These are phyloP conservation scores for Gymnodraco acuticeps DNA, from an alignment of 2,797 vertebrate genomes.

Conservation along the genomic window DNA sequence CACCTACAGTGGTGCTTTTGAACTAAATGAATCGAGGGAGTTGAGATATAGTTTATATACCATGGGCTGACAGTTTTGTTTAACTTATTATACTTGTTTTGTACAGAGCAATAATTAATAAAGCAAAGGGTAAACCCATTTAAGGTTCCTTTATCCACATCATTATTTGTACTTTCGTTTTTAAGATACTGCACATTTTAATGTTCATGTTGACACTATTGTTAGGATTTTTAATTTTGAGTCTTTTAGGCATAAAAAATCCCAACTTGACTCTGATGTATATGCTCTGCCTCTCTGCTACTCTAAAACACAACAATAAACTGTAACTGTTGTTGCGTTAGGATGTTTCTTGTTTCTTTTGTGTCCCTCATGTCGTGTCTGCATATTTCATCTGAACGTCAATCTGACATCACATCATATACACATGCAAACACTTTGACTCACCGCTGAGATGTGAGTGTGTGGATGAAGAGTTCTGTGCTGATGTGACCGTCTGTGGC, in stretches of 20 bases:
- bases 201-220: background rate
- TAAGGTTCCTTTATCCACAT: background rate
- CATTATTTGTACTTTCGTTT: background rate
- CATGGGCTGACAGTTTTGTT: background rate
- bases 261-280: background rate
- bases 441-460: slow-evolving; percentile 62
- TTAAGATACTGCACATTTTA: background rate
- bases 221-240: background rate
- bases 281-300: background rate
- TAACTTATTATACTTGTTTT: background rate
- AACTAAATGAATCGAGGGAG: slow-evolving; percentile 2
- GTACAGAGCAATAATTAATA: background rate
- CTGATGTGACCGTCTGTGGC: slow-evolving; percentile 14
- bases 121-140: background rate
- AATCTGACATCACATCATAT: background rate
- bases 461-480: slow-evolving; percentile 36
- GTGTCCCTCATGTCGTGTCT: background rate
- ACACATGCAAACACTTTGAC: slow-evolving; percentile 4
- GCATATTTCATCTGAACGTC: background rate
- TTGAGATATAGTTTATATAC: slow-evolving; percentile 14
- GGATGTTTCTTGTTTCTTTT: background rate
- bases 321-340: background rate
- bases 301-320: background rate
- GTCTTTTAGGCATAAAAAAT: background rate
- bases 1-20: slow-evolving; percentile 21